A percentile compares a stretch with the other conserved stretches of the same genome.
phyloP scores from a whole-genome alignment of 2,888 invertebrate genomes.

The Gandaritis pyraliata region DNA sequence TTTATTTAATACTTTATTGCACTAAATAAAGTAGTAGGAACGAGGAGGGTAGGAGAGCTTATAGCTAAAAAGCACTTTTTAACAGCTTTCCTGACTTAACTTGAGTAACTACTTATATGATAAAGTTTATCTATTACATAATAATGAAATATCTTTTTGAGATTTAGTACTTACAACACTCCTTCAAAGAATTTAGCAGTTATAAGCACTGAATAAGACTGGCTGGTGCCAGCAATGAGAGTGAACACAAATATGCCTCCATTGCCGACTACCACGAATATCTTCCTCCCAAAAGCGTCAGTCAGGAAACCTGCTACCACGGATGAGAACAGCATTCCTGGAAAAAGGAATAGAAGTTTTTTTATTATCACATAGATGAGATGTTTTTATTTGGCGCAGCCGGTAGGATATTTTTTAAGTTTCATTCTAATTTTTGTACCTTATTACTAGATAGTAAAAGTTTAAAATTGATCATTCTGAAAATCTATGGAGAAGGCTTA shows the following conservation, averaged over 20 bases:
- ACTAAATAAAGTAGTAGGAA: too few species aligned
- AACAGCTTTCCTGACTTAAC: too few species aligned
- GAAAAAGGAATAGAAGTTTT: constrained; percentile 35
- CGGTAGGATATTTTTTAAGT: background rate
- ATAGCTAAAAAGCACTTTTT: too few species aligned
- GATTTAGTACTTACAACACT: constrained; percentile 58
- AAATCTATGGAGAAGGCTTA: too few species aligned
- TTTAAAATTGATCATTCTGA: too few species aligned
- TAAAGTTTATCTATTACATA: too few species aligned
- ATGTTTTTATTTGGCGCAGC: background rate
- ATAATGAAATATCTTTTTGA: too few species aligned
- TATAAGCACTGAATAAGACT: constrained; percentile 60
- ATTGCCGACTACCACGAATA: constrained; percentile 60
- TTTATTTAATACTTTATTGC: too few species aligned
- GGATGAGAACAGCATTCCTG: constrained; percentile 69
- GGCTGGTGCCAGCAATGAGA: constrained; percentile 61
- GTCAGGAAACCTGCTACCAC: constrained; percentile 68
- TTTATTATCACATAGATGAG: too few species aligned
- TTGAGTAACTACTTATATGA: too few species aligned
- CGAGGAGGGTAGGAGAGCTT: too few species aligned
- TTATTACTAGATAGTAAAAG: too few species aligned
- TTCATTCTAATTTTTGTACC: background rate
- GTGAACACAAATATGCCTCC: constrained; percentile 60
- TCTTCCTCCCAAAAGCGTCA: constrained; percentile 70
- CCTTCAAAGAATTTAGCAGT: constrained; percentile 69